Conservation (phyloP, 1,140 invertebrate species). For the Chlorops oryzae region DNA sequence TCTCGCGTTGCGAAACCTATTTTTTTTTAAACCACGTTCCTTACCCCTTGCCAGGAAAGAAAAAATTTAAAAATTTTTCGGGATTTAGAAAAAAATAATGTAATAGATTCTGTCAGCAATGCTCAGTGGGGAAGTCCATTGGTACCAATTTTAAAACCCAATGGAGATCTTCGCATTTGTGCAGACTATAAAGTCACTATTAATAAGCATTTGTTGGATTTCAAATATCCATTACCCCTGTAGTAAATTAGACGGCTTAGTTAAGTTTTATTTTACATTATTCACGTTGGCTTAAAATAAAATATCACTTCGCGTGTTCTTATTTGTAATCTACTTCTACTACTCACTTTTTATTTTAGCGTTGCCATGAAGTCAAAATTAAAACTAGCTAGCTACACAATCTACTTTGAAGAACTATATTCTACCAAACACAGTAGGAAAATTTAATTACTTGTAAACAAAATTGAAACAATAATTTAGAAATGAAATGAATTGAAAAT, state of each 20-base stretch:
- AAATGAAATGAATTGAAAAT: too few species aligned
- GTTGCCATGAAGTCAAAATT: too few species aligned
- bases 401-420: too few species aligned
- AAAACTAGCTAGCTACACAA: too few species aligned
- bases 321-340: too few species aligned
- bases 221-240: slow-evolving; percentile 40
- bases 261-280: too few species aligned
- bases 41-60: slow-evolving; percentile 15
- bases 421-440: too few species aligned
- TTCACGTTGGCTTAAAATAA: too few species aligned
- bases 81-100: slow-evolving; percentile 30
- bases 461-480: too few species aligned
- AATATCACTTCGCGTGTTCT: too few species aligned
- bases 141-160: slow-evolving; percentile 38
- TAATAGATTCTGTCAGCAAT: slow-evolving; percentile 28
- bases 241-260: slow-evolving; percentile 36
- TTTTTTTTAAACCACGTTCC: slow-evolving; percentile 11
- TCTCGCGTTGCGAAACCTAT: background rate
- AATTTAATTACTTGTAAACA: too few species aligned
- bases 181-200: slow-evolving; percentile 48
- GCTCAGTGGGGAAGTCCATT: slow-evolving; percentile 45
- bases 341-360: too few species aligned
- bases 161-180: slow-evolving; percentile 48
- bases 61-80: slow-evolving; percentile 24
- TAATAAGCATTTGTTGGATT: slow-evolving; percentile 37